phyloP scores from a whole-genome alignment of 2,888 invertebrate species.

The Odiellus spinosus region DNA sequence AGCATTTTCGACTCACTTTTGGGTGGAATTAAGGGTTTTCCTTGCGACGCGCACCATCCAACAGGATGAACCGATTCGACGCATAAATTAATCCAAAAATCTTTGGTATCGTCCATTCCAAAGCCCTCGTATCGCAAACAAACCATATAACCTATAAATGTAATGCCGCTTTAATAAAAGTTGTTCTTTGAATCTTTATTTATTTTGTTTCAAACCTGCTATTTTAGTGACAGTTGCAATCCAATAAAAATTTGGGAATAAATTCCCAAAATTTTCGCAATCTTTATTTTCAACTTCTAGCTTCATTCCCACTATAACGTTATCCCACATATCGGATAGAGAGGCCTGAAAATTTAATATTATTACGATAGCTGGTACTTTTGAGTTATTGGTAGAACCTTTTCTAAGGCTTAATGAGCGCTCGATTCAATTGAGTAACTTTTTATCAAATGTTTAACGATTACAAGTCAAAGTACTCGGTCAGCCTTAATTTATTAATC shows the following conservation, averaged over 20 bases:
- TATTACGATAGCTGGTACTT: not conserved
- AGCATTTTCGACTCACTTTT: slow-evolving; percentile 39
- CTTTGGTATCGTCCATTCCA: slow-evolving; percentile 66
- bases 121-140: slow-evolving; percentile 71
- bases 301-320: slow-evolving; percentile 72
- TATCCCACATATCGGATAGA: slow-evolving; percentile 75
- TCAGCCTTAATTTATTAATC: not conserved
- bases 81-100: slow-evolving; percentile 94
- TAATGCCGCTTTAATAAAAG: not conserved
- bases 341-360: slow-evolving; percentile 43
- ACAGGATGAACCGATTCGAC: slow-evolving; percentile 90
- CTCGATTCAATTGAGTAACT: not conserved
- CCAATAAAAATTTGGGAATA: slow-evolving; percentile 58
- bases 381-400: too few species aligned
- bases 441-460: not conserved
- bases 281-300: slow-evolving; percentile 68
- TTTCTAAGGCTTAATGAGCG: not conserved
- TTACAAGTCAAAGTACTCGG: not conserved
- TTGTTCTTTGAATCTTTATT: not conserved
- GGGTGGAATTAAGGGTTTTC: slow-evolving; percentile 87
- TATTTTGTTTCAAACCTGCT: slow-evolving; percentile 42
- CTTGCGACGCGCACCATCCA: slow-evolving; percentile 92
- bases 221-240: slow-evolving; percentile 84
- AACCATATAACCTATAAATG: slow-evolving; percentile 38
- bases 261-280: slow-evolving; percentile 26